A percentile compares a stretch with the other conserved stretches of the same genome.
Evolutionary conservation across 2,888 invertebrate genomes (phyloP).

Genomic region (Drosophila neotestacea): DNA sequence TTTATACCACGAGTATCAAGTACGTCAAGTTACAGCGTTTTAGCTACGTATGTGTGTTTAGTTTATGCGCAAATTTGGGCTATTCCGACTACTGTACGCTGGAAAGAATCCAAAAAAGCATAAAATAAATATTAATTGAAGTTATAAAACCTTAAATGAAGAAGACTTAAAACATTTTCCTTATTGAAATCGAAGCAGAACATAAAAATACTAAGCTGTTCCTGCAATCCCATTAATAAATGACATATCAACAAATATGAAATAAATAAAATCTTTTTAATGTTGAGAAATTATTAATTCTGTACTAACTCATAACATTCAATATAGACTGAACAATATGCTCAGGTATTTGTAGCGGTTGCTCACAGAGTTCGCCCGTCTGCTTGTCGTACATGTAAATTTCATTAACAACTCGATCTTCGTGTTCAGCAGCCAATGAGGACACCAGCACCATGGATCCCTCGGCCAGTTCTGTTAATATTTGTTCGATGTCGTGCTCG

Average conservation of each 20-base stretch:
- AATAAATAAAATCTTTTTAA: conserved; percentile 28
- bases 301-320: conserved; percentile 75
- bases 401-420: conserved; percentile 82
- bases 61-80: no score
- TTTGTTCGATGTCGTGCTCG: conserved; percentile 80
- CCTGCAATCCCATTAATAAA: no score
- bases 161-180: no score
- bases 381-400: conserved; percentile 83
- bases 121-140: no score
- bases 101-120: no score
- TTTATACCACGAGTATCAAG: no score
- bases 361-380: conserved; percentile 82
- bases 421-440: conserved; percentile 78
- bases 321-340: conserved; percentile 84
- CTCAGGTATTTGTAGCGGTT: conserved; percentile 83
- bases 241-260: conserved; percentile 24
- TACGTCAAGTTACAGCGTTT: no score
- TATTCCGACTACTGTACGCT: no score
- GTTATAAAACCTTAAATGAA: no score
- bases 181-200: no score
- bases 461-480: conserved; percentile 80
- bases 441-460: conserved; percentile 84
- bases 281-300: conserved; percentile 15
- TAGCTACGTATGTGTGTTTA: no score
- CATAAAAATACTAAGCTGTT: no score